Percentiles rank a stretch among this genome's conserved stretches.
These are phyloP conservation scores for Harpegnathos saltator DNA, from an alignment of 1,140 invertebrate genomes.

Conservation along the genomic window DNA sequence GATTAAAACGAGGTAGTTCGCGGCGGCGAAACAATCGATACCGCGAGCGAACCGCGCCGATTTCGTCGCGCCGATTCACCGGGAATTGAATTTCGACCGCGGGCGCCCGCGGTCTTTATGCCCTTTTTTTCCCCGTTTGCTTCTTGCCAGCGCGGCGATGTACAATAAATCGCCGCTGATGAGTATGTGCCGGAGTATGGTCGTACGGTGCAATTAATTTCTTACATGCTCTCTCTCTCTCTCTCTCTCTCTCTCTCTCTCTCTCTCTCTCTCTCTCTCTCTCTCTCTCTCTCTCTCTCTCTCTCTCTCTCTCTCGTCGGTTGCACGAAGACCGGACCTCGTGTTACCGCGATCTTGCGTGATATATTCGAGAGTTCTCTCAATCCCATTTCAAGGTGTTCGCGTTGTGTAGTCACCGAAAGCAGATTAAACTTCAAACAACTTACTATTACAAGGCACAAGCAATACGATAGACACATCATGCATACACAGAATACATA, in stretches of 20 bases:
- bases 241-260: no score
- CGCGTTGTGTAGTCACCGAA: no score
- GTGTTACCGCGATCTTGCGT: background rate
- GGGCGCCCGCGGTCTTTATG: no score
- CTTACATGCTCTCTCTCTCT: background rate
- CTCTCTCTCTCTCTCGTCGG: no score
- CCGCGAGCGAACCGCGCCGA: constrained; percentile 20
- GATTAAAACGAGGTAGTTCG: constrained; percentile 64
- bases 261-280: no score
- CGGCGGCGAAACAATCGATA: constrained; percentile 36
- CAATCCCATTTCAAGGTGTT: constrained; percentile 3
- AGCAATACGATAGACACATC: no score
- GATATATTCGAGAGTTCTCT: background rate
- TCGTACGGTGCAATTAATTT: constrained; percentile 8
- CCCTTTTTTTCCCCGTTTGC: background rate
- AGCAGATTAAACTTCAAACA: no score
- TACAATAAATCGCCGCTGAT: constrained; percentile 22
- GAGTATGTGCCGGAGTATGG: background rate
- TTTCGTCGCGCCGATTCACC: constrained; percentile 22
- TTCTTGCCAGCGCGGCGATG: background rate
- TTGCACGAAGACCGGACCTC: background rate
- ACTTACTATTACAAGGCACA: no score
- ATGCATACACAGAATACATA: no score
- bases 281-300: no score
- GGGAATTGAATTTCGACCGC: constrained; percentile 23